A percentile compares a stretch with the other conserved stretches of the same genome.
These are phyloP conservation scores for Callionymus lyra DNA, from an alignment of 2,113 vertebrate genomes.

Conservation along the genomic window DNA sequence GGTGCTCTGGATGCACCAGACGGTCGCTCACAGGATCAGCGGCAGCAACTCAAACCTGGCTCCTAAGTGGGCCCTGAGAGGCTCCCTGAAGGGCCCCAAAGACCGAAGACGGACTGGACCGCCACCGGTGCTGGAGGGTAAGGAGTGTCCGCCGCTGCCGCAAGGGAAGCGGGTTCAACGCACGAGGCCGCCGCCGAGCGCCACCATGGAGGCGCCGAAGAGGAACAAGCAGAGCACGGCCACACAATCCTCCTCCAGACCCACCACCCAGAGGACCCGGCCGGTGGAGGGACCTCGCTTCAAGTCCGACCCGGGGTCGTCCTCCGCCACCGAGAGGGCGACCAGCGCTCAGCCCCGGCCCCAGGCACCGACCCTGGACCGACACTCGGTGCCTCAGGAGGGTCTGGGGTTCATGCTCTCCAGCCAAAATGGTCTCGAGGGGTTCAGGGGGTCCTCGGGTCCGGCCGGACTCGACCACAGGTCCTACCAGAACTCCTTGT, in stretches of 20 bases:
- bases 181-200: conserved; percentile 71
- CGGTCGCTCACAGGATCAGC: conserved; percentile 83
- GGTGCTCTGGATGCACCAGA: conserved; percentile 93
- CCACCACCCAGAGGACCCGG: conserved; percentile 31
- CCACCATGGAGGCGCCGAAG: conserved; percentile 41
- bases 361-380: conserved; percentile 67
- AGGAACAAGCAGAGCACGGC: conserved; percentile 39
- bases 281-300: conserved; percentile 35
- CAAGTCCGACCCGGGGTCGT: conserved; percentile 60
- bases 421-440: conserved; percentile 70
- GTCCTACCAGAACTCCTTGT: conserved; percentile 50
- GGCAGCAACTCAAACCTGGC: conserved; percentile 71
- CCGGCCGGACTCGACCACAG: conserved; percentile 43
- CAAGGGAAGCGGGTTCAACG: conserved; percentile 64
- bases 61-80: conserved; percentile 79
- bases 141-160: conserved; percentile 81
- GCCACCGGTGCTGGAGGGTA: conserved; percentile 79
- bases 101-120: conserved; percentile 81
- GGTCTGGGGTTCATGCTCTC: conserved; percentile 61
- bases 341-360: conserved; percentile 44
- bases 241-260: conserved; percentile 22
- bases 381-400: conserved; percentile 52
- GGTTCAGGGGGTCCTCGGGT: conserved; percentile 65
- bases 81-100: conserved; percentile 62
- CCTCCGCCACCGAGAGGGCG: conserved; percentile 56